Percentiles rank a stretch among this genome's conserved stretches.
phyloP scores from a whole-genome alignment of 1,140 invertebrate genomes.

The Drosophila mayri region DNA sequence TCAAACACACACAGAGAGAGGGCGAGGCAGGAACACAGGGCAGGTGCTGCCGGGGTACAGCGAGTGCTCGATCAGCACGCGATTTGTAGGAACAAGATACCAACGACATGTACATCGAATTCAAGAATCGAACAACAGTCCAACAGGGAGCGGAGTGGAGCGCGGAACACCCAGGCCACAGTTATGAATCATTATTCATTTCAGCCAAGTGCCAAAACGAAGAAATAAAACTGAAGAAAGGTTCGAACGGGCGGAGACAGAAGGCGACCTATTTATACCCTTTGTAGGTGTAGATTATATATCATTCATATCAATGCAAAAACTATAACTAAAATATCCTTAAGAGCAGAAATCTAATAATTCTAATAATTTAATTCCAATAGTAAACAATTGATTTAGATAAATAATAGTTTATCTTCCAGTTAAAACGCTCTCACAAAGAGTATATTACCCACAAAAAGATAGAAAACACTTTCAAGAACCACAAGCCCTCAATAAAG shows the following conservation, averaged over 20 bases:
- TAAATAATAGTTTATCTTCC: accelerated
- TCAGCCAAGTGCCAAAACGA: constrained; percentile 41
- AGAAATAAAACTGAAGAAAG: constrained; percentile 21
- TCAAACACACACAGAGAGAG: constrained; percentile 57
- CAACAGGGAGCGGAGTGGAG: constrained; percentile 25
- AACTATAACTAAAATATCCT: too few relatives aligned
- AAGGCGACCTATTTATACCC: not conserved
- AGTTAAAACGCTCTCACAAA: not conserved
- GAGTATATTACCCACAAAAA: not conserved
- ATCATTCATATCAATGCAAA: too few relatives aligned
- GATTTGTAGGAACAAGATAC: constrained; percentile 81
- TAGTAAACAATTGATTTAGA: not conserved
- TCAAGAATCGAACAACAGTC: constrained; percentile 62
- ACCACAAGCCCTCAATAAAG: constrained; percentile 53
- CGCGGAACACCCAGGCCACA: constrained; percentile 19
- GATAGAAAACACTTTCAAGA: constrained; percentile 22
- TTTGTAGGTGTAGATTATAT: not conserved
- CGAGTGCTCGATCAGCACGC: constrained; percentile 72
- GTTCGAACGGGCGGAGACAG: not conserved
- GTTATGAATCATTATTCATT: constrained; percentile 79
- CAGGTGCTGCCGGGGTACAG: constrained; percentile 19
- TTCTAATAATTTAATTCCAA: too few relatives aligned
- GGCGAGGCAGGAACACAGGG: constrained; percentile 12
- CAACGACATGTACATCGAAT: constrained; percentile 80
- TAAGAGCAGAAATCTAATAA: too few relatives aligned